Base-by-base conservation (phyloP, 2,113 vertebrate species). In the Dissostichus mawsoni region DNA sequence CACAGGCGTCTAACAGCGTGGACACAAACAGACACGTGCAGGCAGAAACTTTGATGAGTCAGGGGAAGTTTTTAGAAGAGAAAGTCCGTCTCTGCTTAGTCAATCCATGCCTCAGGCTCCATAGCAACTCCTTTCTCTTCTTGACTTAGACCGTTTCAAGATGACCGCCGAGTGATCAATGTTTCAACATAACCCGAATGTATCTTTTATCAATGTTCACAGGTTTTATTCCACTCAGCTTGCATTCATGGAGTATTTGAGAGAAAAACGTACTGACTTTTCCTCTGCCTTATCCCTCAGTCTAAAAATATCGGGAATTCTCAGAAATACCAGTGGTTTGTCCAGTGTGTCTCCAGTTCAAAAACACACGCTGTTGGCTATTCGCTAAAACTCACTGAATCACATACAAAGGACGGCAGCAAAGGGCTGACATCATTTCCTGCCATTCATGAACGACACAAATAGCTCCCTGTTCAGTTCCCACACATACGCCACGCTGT, bases 1-100 rank as follows among this genome's bases (percentile, higher is more conserved):
- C 88, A 99, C 94, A 0, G 98, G 98, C 0, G 98, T 99, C 98
- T 99, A 87, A 79, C 88, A 90, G 23, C 20, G 66, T 6, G 23
- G 11, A 82, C 41, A 75, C 48, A 88, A 62, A 70, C 36, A 72
- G 52, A 69, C 4, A 72, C 0, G 33, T 57, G 67, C 12, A 70
- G 48, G 61, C 2, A 59, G 12, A 74, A 61, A 51, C 29, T 11
- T 25, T 18, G 0, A 59, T 69, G 78, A 84, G 23, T 81, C 44
- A 84, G n/a, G 11, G 57, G 20, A 1, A 51, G 41, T 36, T 29
- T 53, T 23, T 66, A 58, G 53, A 64, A 13, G 56, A 51, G 16
- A 59, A 74, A 52, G n/a, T 65, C 8, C 23, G 12, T 68, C 41
- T 74, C 44, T 72, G 52, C 16, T 50, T 18, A 18, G 48, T 51